Conservation (phyloP, 2,113 vertebrate genomes). For the Phyllostomus discolor region DNA sequence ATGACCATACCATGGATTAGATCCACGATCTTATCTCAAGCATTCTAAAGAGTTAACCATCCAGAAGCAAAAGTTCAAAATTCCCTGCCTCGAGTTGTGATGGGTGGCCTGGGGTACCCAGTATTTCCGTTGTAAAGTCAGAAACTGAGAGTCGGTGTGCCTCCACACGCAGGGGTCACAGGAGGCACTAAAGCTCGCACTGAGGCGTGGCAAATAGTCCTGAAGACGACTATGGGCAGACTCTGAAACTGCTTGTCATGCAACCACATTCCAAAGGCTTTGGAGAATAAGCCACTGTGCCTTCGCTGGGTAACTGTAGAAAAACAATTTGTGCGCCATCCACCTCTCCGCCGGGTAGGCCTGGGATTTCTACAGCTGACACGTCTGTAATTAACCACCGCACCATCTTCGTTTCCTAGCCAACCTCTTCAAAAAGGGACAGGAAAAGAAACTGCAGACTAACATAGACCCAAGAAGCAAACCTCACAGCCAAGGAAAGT, state of each 20-base stretch:
- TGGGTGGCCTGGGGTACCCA: background rate
- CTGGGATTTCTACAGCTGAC: background rate
- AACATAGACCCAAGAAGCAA: background rate
- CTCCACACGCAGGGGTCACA: background rate
- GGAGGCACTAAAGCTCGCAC: background rate
- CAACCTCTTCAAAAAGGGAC: background rate
- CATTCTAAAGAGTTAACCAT: conserved; percentile 31
- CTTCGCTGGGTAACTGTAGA: background rate
- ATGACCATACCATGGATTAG: background rate
- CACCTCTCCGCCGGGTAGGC: background rate
- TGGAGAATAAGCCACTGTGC: background rate
- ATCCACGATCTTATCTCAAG: conserved; percentile 26
- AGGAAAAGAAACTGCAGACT: background rate
- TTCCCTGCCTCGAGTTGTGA: background rate
- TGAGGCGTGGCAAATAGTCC: background rate
- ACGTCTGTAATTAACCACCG: background rate
- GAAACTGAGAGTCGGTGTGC: background rate
- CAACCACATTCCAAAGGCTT: background rate
- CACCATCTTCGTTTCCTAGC: background rate
- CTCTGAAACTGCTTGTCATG: background rate
- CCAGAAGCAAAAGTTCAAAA: conserved; percentile 26
- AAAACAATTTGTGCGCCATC: background rate
- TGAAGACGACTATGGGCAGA: background rate
- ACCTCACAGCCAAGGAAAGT: background rate
- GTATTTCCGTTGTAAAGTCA: background rate